Conservation (phyloP, 2,113 vertebrate species). For the Varanus salvator region DNA sequence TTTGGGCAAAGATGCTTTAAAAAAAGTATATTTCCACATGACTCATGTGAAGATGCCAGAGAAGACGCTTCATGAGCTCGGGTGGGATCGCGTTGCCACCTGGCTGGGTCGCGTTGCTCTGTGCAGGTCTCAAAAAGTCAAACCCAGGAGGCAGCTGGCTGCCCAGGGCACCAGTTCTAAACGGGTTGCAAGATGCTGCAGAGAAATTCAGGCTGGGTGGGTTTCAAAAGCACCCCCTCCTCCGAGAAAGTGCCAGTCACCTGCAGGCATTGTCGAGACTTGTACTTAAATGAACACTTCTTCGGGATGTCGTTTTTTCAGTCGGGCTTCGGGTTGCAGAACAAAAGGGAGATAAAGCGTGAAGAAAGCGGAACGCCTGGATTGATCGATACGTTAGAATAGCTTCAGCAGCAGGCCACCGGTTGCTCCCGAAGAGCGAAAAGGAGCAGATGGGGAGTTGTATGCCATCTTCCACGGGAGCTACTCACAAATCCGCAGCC, state of each 20-base stretch:
- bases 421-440: conserved; percentile 41
- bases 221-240: background rate
- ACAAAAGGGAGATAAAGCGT: background rate
- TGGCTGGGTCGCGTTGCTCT: background rate
- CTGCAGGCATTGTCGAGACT: background rate
- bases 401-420: conserved; percentile 38
- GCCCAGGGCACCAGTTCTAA: background rate
- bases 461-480: conserved; percentile 51
- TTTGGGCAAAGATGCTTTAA: background rate
- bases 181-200: background rate
- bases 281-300: too few relatives aligned
- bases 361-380: background rate
- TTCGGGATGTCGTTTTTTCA: conserved; percentile 1
- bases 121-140: background rate
- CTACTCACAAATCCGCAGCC: conserved; percentile 47
- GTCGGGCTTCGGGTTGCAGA: background rate
- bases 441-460: conserved; percentile 51
- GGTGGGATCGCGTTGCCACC: background rate
- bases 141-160: background rate
- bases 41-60: background rate
- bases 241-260: background rate
- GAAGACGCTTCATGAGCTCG: background rate
- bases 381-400: conserved; percentile 30
- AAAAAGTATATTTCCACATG: background rate
- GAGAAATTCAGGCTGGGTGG: background rate